Base-by-base conservation (phyloP, 1,140 invertebrate genomes). In the Zaprionus camerounensis region DNA sequence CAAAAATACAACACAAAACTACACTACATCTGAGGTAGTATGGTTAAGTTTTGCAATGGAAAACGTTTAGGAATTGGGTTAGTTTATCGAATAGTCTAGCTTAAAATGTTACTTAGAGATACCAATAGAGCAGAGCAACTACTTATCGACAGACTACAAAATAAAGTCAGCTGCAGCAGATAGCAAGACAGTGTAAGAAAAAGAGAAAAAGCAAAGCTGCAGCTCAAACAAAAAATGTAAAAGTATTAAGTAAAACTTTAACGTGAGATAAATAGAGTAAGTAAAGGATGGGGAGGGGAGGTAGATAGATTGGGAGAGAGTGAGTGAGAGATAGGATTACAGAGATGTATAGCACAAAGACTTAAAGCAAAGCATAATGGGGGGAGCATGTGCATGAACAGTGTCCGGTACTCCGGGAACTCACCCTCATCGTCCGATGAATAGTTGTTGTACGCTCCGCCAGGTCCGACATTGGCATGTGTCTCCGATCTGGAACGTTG, bases 391-490 rank as follows among this genome's bases (percentile, higher is more conserved):
- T 65, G 65, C 63, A 58, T 44, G 36, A 59, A 24, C 34, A 36
- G 20, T n/a, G 22, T n/a, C 13, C 17, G 46, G 31, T n/a, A 26
- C 46, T 31, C 49, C 53, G 17, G 55, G 20, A 41, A 87, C 78
- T 94, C 95, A 97, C 96, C 96, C 96, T 97, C 96, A 93, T 97
- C 96, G 91, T 97, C 96, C 72, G 96, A 97, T 87, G 96, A 97
- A 91, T 97, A 97, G 91, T 95, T 97, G 93, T 96, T 96, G 93
- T 97, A 97, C 26, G 95, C 94, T 31, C 86, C 94, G n/a, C 79
- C 84, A 2, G 91, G 91, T 22, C 95, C 94, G 55, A 94, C 93
- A 77, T 95, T 95, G 15, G 93, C 79, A 80, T 92, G 78, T 76
- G 93, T 58, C 85, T 92, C 75, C 80, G 92, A 91, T 92, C 93